These are phyloP conservation scores for Sepiola atlantica DNA, from an alignment of 2,888 invertebrate species.

Conservation along the genomic window DNA sequence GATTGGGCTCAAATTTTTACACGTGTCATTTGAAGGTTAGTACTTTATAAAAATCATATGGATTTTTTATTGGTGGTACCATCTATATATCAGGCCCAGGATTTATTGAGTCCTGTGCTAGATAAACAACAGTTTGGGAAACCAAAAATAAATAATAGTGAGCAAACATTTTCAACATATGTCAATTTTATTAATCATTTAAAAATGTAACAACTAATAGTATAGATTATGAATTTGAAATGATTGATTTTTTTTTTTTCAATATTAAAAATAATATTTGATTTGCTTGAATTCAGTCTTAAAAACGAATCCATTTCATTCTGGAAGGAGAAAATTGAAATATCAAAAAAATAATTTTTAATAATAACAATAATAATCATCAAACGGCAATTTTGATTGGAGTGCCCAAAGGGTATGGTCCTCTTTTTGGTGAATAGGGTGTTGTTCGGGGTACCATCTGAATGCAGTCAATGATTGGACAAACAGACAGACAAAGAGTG, in stretches of 20 bases:
- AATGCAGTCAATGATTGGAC: constrained; percentile 99
- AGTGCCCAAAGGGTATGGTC: constrained; percentile 57
- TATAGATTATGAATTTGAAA: not conserved
- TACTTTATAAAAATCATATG: too few species aligned
- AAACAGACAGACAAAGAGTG: constrained; percentile 95
- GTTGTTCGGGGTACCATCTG: constrained; percentile 93
- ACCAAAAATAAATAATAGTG: too few species aligned
- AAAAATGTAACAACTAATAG: not conserved
- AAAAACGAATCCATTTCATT: not conserved
- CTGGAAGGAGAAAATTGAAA: not conserved
- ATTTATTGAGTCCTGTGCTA: too few species aligned
- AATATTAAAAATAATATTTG: not conserved
- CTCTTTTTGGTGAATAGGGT: constrained; percentile 81
- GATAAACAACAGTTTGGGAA: too few species aligned
- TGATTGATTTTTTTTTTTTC: not conserved
- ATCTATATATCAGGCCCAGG: too few species aligned
- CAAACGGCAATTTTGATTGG: not conserved
- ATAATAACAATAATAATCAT: not conserved
- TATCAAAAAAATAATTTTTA: not conserved
- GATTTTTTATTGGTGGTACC: too few species aligned
- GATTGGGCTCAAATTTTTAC: too few species aligned
- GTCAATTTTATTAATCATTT: too few species aligned
- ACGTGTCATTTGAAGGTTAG: too few species aligned
- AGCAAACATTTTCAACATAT: too few species aligned
- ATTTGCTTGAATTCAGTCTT: not conserved